Base-by-base conservation (phyloP, 2,797 vertebrate species). In the Coregonus suidteri region DNA sequence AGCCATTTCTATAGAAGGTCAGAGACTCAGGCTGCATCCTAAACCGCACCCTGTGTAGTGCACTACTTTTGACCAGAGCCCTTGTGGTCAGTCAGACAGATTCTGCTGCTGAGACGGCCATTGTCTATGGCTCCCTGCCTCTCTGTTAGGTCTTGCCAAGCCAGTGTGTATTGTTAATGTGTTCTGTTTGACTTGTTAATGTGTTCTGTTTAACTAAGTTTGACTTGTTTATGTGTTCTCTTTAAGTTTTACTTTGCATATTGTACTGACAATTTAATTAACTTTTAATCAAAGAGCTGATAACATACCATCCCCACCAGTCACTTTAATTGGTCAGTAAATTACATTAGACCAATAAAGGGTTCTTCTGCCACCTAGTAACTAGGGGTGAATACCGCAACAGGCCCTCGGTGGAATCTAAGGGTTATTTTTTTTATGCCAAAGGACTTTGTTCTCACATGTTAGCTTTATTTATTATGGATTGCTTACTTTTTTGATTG, bases 261-360 rank as follows among this genome's bases (percentile, higher is more conserved):
- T 90, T 91, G 88, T 88, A 88, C 88, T 86, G 79, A 88, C 62
- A 87, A 83, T 53, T 20, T 71, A 18, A 25, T 70, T 75, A 41
- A 25, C 35, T 25, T 68, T 73, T n/a, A 35, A 67, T 14, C 15
- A 16, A 9, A 59, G 30, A 54, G 20, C 73, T 74, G 35, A 20
- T 34, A 64, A 74, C n/a, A 20, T n/a, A 18, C 13, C 56, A 25
- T 20, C 7, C 53, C 41, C 9, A 13, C 67, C 20, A 34, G 35
- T 67, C 64, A 37, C 18, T 65, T 53, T 15, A 59, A 62, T 37
- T 67, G 67, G 75, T 47, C 51, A 64, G 52, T 20, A 41, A 65
- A 75, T 31, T 3, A 37, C 31, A 14, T 35, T 54, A 11, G 30
- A n/a, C 56, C 56, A 52, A 30, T n/a, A 54, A 18, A 14, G 13